Conservation (phyloP, 2,797 vertebrate genomes). For the Dromococcyx pavoninus region DNA sequence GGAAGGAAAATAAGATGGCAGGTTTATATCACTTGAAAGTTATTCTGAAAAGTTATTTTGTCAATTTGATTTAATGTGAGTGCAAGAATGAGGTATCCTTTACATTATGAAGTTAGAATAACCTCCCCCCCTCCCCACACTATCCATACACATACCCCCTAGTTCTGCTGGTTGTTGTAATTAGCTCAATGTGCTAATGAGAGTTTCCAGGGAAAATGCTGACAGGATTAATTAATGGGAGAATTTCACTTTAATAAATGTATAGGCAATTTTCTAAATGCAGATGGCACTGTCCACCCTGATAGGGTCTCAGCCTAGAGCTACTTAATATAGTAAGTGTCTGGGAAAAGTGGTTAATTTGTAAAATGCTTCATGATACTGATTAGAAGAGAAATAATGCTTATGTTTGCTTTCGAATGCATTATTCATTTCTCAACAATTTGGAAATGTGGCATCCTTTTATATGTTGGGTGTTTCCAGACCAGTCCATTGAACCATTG, state of each 20-base stretch:
- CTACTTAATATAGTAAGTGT: slow-evolving; percentile 91
- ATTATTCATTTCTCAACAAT: slow-evolving; percentile 57
- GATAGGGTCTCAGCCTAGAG: slow-evolving; percentile 85
- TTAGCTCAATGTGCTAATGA: slow-evolving; percentile 91
- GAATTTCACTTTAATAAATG: slow-evolving; percentile 98
- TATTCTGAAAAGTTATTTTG: not conserved
- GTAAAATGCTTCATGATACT: slow-evolving; percentile 86
- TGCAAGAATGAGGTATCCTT: not conserved
- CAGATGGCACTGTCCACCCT: slow-evolving; percentile 88
- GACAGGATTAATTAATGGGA: slow-evolving; percentile 91
- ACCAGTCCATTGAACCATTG: not conserved
- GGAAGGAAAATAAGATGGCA: not conserved
- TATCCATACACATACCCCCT: not conserved
- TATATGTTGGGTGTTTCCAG: not conserved
- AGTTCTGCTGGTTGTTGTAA: slow-evolving; percentile 77
- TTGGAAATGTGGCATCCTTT: not conserved
- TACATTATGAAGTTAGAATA: not conserved
- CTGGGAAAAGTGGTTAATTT: slow-evolving; percentile 96
- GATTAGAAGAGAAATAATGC: slow-evolving; percentile 70
- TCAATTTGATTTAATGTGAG: not conserved
- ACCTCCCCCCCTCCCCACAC: not conserved
- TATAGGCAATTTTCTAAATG: slow-evolving; percentile 94
- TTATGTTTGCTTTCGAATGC: slow-evolving; percentile 59
- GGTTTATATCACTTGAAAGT: not conserved
- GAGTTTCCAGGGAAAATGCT: slow-evolving; percentile 85